Evolutionary conservation across 2,888 invertebrate species (phyloP), one percentile per base, ranked within the genome.

Genomic region (Limnephilus rhombicus): DNA sequence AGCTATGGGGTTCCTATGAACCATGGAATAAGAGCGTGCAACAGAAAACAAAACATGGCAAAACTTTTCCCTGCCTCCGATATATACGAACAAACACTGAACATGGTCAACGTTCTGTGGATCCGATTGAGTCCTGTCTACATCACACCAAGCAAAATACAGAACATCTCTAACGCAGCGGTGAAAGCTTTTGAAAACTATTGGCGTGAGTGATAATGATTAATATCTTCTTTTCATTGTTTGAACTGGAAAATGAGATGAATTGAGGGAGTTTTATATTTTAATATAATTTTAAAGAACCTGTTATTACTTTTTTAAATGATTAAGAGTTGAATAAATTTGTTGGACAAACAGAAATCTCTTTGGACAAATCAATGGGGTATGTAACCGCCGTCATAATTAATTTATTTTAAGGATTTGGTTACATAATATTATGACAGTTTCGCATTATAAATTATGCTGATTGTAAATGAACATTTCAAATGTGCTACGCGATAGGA

Each of bases 1-100:
- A 95, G 96, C 93, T 96, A 96, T 92, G 97, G 97, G 0, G 95
- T 97, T 1, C 96, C 96, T 0, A 97, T 97, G 94, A 96, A 97
- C 41, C 94, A 95, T 0, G 95, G 95, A 68, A 95, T 97, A n/a
- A 96, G 95, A 94, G 97, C 97, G 3, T 97, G 97, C 94, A 96
- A 96, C 93, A 95, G 97, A 91, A 95, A 95, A 45, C 94, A 95
- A 0, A 95, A 96, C 83, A 96, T 97, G 94, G 94, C 95, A 34
- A 95, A 95, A 49, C 94, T 96, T 81, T 94, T 96, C 80, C 95
- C 95, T 80, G 95, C 94, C 29, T 94, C 95, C 1, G 95, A 96
- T 90, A 94, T 97, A 89, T 94, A 94, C 34, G 94, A 95, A 53
- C 96, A 97, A 95, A 95, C 95, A 2, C 94, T 95, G 41, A 94